These are phyloP conservation scores for Cricetomys ansorgei DNA, from an alignment of 2,113 vertebrate species.

Conservation along the genomic window DNA sequence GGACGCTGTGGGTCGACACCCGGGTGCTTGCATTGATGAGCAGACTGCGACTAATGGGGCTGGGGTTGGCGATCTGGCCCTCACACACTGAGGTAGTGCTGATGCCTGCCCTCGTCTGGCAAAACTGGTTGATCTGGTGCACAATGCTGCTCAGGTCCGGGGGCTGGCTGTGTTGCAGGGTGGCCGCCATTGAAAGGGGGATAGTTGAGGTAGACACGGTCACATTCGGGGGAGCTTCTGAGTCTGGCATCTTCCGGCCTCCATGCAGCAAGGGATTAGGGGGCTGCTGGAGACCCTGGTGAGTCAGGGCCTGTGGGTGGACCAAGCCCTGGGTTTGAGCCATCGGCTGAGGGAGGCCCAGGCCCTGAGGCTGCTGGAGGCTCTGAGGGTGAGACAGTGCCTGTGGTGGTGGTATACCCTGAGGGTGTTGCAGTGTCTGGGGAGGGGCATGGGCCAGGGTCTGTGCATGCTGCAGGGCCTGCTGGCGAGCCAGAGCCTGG, in stretches of 20 bases:
- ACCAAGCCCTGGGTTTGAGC: slow-evolving; percentile 85
- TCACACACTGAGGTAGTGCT: slow-evolving; percentile 97
- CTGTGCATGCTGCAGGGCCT: slow-evolving; percentile 93
- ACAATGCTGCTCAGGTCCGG: slow-evolving; percentile 98
- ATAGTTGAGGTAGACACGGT: slow-evolving; percentile 99
- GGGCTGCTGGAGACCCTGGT: slow-evolving; percentile 88
- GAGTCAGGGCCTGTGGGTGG: slow-evolving; percentile 83
- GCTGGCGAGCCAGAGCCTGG: slow-evolving; percentile 91
- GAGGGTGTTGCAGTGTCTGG: slow-evolving; percentile 87
- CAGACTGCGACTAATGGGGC: slow-evolving; percentile 98
- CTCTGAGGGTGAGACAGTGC: slow-evolving; percentile 86
- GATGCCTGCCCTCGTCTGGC: slow-evolving; percentile 95
- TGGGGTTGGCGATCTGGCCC: slow-evolving; percentile 99
- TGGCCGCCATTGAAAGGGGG: slow-evolving; percentile 98
- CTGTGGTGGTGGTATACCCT: slow-evolving; percentile 85
- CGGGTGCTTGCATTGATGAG: slow-evolving; percentile 98
- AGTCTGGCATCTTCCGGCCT: slow-evolving; percentile 95
- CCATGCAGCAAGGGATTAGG: slow-evolving; percentile 90
- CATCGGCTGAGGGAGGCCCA: slow-evolving; percentile 87
- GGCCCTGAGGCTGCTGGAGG: slow-evolving; percentile 87
- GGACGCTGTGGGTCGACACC: slow-evolving; percentile 94
- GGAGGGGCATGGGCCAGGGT: slow-evolving; percentile 87
- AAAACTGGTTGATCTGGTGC: slow-evolving; percentile 99
- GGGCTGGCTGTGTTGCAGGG: slow-evolving; percentile 94
- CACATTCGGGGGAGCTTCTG: slow-evolving; percentile 98